Evolutionary conservation across 2,113 vertebrate species (phyloP).

Genomic region (Monarcha castaneiventris): DNA sequence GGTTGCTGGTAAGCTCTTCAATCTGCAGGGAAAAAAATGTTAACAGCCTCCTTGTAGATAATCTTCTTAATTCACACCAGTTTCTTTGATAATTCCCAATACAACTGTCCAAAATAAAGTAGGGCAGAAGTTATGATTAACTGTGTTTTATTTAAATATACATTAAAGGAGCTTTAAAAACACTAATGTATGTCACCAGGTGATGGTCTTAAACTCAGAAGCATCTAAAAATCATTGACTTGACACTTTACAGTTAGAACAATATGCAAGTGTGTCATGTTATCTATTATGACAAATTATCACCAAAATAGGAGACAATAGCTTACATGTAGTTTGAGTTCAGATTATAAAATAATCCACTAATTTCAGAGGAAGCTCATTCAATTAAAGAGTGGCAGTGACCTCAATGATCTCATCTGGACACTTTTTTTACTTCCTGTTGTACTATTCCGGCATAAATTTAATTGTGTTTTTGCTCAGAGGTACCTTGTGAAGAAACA

Average conservation of each 20-base stretch:
- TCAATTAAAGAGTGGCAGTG: neutral
- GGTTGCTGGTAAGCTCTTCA: slow-evolving; percentile 92
- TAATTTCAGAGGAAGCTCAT: neutral
- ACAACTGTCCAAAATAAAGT: neutral
- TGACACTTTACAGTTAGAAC: neutral
- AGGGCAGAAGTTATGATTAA: neutral
- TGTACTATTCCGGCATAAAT: neutral
- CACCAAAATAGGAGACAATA: neutral
- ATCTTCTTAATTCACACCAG: neutral
- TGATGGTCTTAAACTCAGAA: neutral
- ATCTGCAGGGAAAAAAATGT: slow-evolving; percentile 74
- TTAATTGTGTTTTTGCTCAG: neutral
- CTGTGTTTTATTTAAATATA: neutral
- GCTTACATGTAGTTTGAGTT: neutral
- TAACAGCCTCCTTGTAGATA: neutral
- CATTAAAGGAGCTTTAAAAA: neutral
- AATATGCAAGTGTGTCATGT: neutral
- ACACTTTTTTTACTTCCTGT: neutral
- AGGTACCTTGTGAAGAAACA: neutral
- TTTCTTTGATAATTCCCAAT: neutral
- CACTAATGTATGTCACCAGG: neutral
- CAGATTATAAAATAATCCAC: neutral
- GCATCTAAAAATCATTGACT: neutral
- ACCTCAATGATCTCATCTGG: neutral
- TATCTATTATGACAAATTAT: neutral